Conservation (phyloP, 2,113 vertebrate species). For the Lethenteron camtschaticum region DNA sequence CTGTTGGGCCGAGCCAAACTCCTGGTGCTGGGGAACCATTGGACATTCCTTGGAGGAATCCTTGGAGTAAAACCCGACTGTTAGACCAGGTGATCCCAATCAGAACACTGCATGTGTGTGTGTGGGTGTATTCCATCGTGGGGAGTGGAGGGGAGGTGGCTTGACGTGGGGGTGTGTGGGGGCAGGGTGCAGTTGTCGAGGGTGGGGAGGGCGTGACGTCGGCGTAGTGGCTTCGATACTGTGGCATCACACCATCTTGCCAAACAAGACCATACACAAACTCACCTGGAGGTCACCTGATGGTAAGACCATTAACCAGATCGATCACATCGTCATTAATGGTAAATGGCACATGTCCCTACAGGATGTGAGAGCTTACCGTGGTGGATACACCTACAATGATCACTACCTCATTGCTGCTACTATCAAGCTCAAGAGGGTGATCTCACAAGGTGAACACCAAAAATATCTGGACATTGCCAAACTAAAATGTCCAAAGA, state of each 20-base stretch:
- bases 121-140: no score
- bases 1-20: no score
- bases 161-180: no score
- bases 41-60: no score
- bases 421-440: neutral
- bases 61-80: no score
- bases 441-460: neutral
- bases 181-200: no score
- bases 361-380: neutral
- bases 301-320: neutral
- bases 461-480: neutral
- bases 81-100: no score
- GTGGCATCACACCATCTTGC: neutral
- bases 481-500: neutral
- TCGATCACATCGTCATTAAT: slow-evolving; percentile 2
- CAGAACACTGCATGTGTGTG: no score
- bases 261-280: neutral
- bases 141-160: no score
- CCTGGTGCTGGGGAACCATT: no score
- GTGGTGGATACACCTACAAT: neutral
- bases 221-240: no score
- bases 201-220: no score
- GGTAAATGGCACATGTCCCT: neutral
- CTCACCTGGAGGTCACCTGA: neutral
- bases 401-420: neutral